These are phyloP conservation scores for Sclerurus mexicanus DNA, from an alignment of 2,113 vertebrate species.

Conservation along the genomic window DNA sequence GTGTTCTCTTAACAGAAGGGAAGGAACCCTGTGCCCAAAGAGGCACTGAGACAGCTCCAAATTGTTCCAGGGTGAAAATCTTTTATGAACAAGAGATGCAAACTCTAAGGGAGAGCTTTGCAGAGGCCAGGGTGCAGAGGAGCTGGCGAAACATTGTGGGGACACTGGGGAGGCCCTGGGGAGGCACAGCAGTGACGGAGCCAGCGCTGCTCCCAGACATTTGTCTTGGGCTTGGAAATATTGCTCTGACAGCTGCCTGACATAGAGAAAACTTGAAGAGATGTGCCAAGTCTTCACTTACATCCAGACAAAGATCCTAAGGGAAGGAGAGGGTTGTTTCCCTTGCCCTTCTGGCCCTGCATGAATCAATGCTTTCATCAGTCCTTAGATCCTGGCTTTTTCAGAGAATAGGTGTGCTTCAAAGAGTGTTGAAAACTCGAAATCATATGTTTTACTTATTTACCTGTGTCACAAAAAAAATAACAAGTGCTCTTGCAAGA, in stretches of 20 bases:
- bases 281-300: background rate
- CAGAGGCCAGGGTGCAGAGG: background rate
- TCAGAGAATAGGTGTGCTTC: background rate
- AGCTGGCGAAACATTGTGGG: accelerated
- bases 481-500: background rate
- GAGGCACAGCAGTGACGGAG: background rate
- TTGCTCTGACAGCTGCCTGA: background rate
- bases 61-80: background rate
- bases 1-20: accelerated
- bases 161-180: too few relatives aligned
- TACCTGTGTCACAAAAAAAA: background rate
- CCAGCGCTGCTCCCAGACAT: accelerated
- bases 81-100: background rate
- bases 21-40: background rate
- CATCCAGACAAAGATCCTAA: background rate
- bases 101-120: background rate
- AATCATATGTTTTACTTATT: background rate
- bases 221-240: background rate
- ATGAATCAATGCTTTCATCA: background rate
- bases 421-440: background rate
- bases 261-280: background rate
- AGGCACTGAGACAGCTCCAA: background rate
- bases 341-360: background rate
- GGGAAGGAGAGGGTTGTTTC: background rate
- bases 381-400: background rate